These are phyloP conservation scores for Edolisoma coerulescens DNA, from an alignment of 2,113 vertebrate genomes.

Conservation along the genomic window DNA sequence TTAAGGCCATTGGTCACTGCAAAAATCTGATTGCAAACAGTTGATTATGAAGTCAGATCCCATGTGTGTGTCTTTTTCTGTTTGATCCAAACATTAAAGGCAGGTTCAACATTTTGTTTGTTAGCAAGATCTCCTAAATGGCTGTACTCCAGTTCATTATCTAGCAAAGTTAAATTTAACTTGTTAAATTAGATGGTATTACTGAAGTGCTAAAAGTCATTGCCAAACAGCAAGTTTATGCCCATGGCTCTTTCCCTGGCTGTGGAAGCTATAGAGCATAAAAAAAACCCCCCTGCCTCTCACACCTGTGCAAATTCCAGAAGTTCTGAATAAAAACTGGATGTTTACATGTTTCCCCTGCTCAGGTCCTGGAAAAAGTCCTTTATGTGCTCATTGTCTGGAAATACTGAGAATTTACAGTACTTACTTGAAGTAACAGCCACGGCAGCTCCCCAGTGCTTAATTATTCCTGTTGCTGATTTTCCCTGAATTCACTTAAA, in stretches of 20 bases:
- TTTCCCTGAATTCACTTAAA: neutral
- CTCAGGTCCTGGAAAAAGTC: neutral
- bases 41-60: neutral
- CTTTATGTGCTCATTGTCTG: neutral
- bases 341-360: neutral
- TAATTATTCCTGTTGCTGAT: neutral
- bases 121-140: neutral
- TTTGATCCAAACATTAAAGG: neutral
- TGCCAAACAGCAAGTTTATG: neutral
- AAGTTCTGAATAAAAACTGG: neutral
- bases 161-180: neutral
- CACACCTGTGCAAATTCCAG: neutral
- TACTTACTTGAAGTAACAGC: neutral
- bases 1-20: too few species aligned
- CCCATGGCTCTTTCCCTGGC: neutral
- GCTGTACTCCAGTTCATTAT: neutral
- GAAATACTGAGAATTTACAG: neutral
- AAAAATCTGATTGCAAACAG: neutral
- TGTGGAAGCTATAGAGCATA: neutral
- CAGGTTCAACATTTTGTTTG: neutral
- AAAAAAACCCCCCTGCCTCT: accelerated
- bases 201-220: neutral
- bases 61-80: accelerated
- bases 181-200: neutral
- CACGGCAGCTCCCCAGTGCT: accelerated